These are phyloP conservation scores for Camponotus vicinus DNA, from an alignment of 1,140 invertebrate genomes.

Conservation along the genomic window DNA sequence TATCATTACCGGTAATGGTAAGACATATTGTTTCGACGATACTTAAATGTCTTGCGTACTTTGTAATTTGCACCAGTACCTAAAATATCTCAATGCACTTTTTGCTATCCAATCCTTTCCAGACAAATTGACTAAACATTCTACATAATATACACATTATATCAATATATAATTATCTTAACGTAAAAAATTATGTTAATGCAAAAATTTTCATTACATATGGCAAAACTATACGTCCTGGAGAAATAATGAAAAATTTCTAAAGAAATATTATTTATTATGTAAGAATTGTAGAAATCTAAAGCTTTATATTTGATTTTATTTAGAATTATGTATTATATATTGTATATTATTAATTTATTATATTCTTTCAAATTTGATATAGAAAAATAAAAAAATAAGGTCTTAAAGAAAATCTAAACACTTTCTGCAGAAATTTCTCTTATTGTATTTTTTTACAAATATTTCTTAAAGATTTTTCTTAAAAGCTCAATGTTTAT, in stretches of 20 bases:
- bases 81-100: slow-evolving; percentile 3
- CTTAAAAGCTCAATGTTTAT: not conserved
- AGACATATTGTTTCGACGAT: slow-evolving; percentile 20
- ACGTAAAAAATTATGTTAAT: too few relatives aligned
- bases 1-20: slow-evolving; percentile 42
- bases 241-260: too few relatives aligned
- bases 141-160: not conserved
- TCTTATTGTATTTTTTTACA: not conserved
- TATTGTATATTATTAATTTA: not conserved
- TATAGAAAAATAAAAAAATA: not conserved
- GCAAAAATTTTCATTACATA: not conserved
- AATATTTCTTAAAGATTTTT: not conserved
- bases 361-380: not conserved
- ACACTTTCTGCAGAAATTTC: not conserved
- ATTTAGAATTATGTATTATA: not conserved
- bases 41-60: slow-evolving; percentile 27
- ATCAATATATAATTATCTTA: not conserved
- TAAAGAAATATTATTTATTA: not conserved
- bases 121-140: slow-evolving; percentile 19
- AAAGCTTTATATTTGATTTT: not conserved
- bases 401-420: not conserved
- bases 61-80: slow-evolving; percentile 11
- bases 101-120: not conserved
- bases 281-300: not conserved
- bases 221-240: not conserved